Base-by-base conservation (phyloP, 1,140 invertebrate species). In the Mylabris phalerata region DNA sequence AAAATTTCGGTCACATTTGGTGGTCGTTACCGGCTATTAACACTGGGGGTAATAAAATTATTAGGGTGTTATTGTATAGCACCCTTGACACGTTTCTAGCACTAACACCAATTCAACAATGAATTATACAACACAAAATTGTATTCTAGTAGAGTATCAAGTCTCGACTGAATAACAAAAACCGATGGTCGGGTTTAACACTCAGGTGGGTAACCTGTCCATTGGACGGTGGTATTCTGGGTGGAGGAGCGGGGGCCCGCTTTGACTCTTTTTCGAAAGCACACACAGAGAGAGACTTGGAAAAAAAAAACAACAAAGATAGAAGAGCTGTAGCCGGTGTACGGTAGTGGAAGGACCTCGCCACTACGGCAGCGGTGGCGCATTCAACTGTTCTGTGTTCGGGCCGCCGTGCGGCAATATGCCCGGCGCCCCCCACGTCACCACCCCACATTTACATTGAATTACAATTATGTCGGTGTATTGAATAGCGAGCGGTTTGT, bases 351-450 rank as follows among this genome's bases (percentile, higher is more conserved):
- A 62, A 60, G 58, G 45, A 50, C 59, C 51, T 60, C 51, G 59
- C 47, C 46, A 64, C 65, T 63, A 69, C 67, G 65, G 68, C 68
- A 70, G 67, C 68, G 61, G 68, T 68, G 67, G 68, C 68, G 67
- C 68, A 63, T 70, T 68, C 67, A 67, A 68, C 68, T 67, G 65
- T 68, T 70, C 68, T 68, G 47, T 69, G 66, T 70, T 67, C 57
- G 7, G 51, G 55, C 61, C 66, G 65, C 62, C 58, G 65, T 55
- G 46, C 40, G 52, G 50, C 32, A 32, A 32, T 32, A 32, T 3
- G 32, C 32, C 4, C 4, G 7, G 32, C 4, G 61, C 57, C 57
- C 57, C 51, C 51, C 32, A 32, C 32, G 32, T 32, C 32, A 32
- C 32, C 32, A 32, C 32, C 32, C 32, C 32, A 42, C 3, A 9